Base-by-base conservation (phyloP, 2,113 vertebrate genomes). In the Fregata magnificens region DNA sequence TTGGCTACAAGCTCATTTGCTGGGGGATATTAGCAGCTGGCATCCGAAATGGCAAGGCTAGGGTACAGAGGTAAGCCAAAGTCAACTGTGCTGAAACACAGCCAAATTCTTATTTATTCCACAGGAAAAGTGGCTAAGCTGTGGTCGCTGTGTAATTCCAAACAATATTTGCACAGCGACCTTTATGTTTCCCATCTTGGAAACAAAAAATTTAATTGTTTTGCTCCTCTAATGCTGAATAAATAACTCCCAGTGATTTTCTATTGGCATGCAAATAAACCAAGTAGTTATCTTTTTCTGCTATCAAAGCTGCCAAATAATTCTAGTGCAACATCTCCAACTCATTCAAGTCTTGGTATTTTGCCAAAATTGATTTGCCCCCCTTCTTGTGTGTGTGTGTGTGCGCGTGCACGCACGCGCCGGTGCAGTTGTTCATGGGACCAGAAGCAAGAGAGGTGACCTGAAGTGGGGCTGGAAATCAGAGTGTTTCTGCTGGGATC, bases 11-110 rank as follows among this genome's bases (percentile, higher is more conserved):
- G 90, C 95, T 94, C 45, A 0, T 77, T 77, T 66, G 94, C 97
- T 50, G 29, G 86, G 85, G 93, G 93, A 38, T 31, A 58, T 76
- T 5, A 89, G 96, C 95, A 96, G 95, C 93, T 93, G 94, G 91
- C 94, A 94, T 45, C 52, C 4, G 69, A 29, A 34, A 61, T 11
- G 83, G 93, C 86, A 53, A 34, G 38, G 81, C 56, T 3, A 29
- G 83, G 80, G 6, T n/a, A 38, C 1, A 36, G 95, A 63, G 95
- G 77, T 26, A 61, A 93, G 89, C 91, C 94, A 94, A 66, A 93
- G 93, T 66, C 93, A 95, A 92, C 86, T 11, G 77, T 18, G 78
- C 88, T 92, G 91, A 92, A 42, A 25, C 47, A 25, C 4, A 15
- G 96, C 86, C 94, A 28, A 92, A 62, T 45, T 87, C 88, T 47